Base-by-base conservation (phyloP, 2,888 invertebrate genomes). In the Cephalotes varians region DNA sequence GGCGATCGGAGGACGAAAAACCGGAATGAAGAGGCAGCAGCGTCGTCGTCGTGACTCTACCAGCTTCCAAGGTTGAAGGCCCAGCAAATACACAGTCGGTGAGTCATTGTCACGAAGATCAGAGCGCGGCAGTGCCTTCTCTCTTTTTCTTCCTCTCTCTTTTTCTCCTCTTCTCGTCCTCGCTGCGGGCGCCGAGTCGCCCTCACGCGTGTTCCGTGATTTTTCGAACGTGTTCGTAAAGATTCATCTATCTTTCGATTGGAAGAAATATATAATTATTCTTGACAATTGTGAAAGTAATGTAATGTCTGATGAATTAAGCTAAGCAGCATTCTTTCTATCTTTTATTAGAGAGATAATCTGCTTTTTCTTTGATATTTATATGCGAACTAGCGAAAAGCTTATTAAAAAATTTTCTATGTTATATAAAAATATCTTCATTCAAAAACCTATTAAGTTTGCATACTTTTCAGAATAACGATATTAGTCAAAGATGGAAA, bases 71-170 rank as follows among this genome's bases (percentile, higher is more conserved):
- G 74, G 83, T 88, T 88, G 86, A 86, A 85, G 85, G 84, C 82
- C 85, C 77, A 86, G 82, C 84, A 89, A 88, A 86, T 86, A 85
- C 72, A 71, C 83, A 87, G 82, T 83, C 88, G 92, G 92, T 92
- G 92, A 92, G 92, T 92, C 92, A 92, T 88, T 91, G 88, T 89
- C 86, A 85, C 72, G 86, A 85, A 89, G 88, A 90, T 85, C 71
- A 71, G 56, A 37, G 74, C 49, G 34, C 47, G 49, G 64, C 62
- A 37, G 25, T 44, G 47, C 54, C 67, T 54, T 54, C 37, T 21
- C 40, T 15, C 31, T 49, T 34, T 62, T 18, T 31, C 31, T 54
- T 21, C 21, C 21, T 54, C 34, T 25, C 15, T 67, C 31, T 34
- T 18, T 34, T 2, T 28, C 40, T 72, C 40, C n/a, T 28, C 3